These are phyloP conservation scores for Spodoptera exigua DNA, from an alignment of 2,888 invertebrate species.

Conservation along the genomic window DNA sequence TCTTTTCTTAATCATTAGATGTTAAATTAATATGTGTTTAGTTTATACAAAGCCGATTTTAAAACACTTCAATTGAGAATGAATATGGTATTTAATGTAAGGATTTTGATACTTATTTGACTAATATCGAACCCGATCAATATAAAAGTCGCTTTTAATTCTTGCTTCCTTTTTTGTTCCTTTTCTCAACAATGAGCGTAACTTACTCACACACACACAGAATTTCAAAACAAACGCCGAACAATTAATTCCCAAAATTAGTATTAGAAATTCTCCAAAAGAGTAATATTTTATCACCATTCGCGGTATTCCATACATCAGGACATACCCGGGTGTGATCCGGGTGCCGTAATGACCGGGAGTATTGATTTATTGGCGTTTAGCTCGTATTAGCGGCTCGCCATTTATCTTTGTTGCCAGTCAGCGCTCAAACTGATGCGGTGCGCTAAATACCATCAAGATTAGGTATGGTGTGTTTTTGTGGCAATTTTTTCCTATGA, in stretches of 20 bases:
- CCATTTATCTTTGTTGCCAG: conserved; percentile 54
- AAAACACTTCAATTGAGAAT: no score
- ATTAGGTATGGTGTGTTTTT: conserved; percentile 5
- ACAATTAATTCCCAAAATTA: not conserved
- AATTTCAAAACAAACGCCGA: not conserved
- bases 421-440: conserved; percentile 46
- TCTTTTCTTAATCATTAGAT: no score
- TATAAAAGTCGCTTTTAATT: no score
- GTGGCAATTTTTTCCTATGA: not conserved
- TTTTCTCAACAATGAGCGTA: no score
- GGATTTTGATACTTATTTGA: no score
- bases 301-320: conserved; percentile 37
- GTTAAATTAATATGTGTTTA: no score
- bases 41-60: no score
- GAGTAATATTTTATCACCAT: conserved; percentile 26
- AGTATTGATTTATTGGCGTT: conserved; percentile 78
- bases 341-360: conserved; percentile 59
- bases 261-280: not conserved
- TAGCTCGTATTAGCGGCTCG: conserved; percentile 65
- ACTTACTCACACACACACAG: no score
- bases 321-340: conserved; percentile 56
- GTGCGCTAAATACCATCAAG: conserved; percentile 25
- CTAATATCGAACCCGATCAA: no score
- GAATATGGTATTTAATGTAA: no score
- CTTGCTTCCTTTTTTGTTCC: no score